Conservation (phyloP, 2,113 vertebrate species). For the Pandion haliaetus region DNA sequence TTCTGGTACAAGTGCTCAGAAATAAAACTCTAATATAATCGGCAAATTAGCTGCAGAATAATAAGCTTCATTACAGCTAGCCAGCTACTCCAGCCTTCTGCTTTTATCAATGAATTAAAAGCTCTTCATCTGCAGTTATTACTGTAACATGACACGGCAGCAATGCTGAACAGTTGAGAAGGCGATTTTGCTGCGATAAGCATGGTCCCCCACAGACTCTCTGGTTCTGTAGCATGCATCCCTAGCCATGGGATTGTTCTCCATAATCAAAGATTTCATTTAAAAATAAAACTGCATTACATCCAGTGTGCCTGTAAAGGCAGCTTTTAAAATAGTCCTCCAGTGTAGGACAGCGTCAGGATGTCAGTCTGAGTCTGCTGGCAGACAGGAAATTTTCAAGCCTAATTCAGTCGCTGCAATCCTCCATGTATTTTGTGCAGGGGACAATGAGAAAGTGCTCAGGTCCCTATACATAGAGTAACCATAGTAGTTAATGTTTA, state of each 20-base stretch:
- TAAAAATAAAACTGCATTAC: constrained; percentile 1
- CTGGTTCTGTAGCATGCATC: neutral
- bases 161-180: constrained; percentile 34
- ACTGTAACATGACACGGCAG: constrained; percentile 57
- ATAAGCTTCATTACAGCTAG: constrained; percentile 69
- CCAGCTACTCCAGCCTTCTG: constrained; percentile 61
- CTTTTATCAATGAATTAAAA: constrained; percentile 72
- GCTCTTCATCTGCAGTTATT: constrained; percentile 67
- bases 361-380: constrained; percentile 27
- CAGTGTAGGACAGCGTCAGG: neutral
- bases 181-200: constrained; percentile 27
- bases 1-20: constrained; percentile 54
- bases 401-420: neutral
- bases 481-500: neutral
- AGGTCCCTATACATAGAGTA: neutral
- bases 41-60: constrained; percentile 67
- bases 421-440: neutral
- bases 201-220: constrained; percentile 35
- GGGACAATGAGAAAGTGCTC: neutral
- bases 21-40: constrained; percentile 62
- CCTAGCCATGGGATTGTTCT: neutral
- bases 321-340: constrained; percentile 19
- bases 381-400: constrained; percentile 9
- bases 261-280: constrained; percentile 58
- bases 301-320: neutral